These are phyloP conservation scores for Caranx ignobilis DNA, from an alignment of 2,113 vertebrate genomes.

Conservation along the genomic window DNA sequence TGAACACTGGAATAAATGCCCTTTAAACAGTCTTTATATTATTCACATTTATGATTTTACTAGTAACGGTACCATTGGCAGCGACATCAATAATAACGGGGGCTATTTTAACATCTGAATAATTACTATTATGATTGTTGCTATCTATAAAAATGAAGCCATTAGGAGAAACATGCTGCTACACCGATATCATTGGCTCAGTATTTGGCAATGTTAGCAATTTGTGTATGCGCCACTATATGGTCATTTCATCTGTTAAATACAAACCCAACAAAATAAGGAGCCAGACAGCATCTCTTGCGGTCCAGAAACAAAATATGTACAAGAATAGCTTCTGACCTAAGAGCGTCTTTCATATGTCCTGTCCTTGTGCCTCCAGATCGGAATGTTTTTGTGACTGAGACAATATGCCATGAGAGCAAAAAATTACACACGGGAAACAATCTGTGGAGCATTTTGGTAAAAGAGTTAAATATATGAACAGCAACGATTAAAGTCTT, in stretches of 20 bases:
- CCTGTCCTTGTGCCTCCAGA: constrained; percentile 52
- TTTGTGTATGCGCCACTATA: constrained; percentile 58
- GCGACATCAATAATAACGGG: constrained; percentile 17
- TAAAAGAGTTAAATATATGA: constrained; percentile 19
- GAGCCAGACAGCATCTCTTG: constrained; percentile 68
- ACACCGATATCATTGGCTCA: constrained; percentile 41
- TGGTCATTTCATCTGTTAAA: constrained; percentile 64
- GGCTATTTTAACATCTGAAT: not conserved
- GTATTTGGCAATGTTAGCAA: constrained; percentile 50
- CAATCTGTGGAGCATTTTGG: constrained; percentile 28
- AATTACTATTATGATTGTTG: constrained; percentile 28
- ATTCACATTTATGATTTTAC: constrained; percentile 42
- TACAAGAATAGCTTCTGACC: constrained; percentile 72
- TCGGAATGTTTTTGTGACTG: constrained; percentile 61
- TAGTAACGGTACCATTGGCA: constrained; percentile 15
- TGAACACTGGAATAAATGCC: constrained; percentile 60
- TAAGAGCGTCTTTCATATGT: constrained; percentile 57
- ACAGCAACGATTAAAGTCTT: constrained; percentile 8
- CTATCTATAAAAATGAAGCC: constrained; percentile 17
- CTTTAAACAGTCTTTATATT: constrained; percentile 42
- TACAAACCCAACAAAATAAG: constrained; percentile 62
- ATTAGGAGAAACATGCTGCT: constrained; percentile 21
- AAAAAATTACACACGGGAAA: constrained; percentile 41
- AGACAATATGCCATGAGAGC: constrained; percentile 66
- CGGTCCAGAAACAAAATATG: constrained; percentile 69